These are phyloP conservation scores for Caenorhabditis auriculariae DNA, from an alignment of 2,888 invertebrate genomes.

Conservation along the genomic window DNA sequence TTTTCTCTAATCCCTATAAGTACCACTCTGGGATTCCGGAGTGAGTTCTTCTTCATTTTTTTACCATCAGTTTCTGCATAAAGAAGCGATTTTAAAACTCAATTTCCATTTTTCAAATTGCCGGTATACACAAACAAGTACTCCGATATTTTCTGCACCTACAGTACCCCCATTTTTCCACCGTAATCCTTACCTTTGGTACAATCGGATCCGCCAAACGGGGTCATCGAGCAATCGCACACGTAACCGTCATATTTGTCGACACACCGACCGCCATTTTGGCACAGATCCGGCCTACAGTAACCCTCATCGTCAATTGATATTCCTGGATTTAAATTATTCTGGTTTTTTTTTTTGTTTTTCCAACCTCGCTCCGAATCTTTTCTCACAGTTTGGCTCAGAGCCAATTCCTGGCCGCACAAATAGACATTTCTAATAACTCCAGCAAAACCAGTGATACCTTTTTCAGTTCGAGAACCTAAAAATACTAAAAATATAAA, in stretches of 20 bases:
- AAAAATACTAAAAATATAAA: no score
- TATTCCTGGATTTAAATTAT: slow-evolving; percentile 7
- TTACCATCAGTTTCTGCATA: no score
- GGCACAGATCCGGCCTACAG: slow-evolving; percentile 48
- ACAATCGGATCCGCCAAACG: slow-evolving; percentile 57
- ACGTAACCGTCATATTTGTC: slow-evolving; percentile 58
- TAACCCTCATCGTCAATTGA: slow-evolving; percentile 49
- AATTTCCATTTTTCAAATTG: no score
- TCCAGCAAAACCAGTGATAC: slow-evolving; percentile 56
- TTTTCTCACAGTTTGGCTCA: slow-evolving; percentile 45
- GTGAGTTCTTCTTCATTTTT: no score
- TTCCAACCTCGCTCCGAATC: slow-evolving; percentile 24
- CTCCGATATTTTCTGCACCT: background rate
- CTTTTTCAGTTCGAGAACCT: slow-evolving; percentile 51
- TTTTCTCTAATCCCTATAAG: no score
- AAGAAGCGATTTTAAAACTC: no score
- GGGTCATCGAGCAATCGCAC: slow-evolving; percentile 59
- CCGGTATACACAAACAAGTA: background rate
- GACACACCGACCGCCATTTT: slow-evolving; percentile 53
- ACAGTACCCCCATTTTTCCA: background rate
- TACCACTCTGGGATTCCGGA: no score
- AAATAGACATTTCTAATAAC: slow-evolving; percentile 55
- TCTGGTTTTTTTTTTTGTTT: background rate
- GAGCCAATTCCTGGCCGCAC: slow-evolving; percentile 49
- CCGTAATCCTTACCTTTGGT: slow-evolving; percentile 41